phyloP scores from a whole-genome alignment of 2,113 vertebrate genomes.

The Salvator merianae region DNA sequence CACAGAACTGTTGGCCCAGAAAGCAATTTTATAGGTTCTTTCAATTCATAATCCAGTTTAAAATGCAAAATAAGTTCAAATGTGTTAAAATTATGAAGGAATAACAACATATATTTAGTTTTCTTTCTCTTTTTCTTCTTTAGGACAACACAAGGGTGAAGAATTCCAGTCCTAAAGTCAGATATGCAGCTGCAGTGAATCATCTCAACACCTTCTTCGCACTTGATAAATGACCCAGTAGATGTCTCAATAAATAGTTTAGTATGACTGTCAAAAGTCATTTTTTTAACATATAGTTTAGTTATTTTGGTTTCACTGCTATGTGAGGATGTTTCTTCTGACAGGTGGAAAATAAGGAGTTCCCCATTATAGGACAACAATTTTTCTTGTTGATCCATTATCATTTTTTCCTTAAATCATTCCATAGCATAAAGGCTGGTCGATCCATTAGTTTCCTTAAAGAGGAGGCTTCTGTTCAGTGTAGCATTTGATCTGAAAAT shows the following conservation, averaged over 20 bases:
- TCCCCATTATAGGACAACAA: constrained; percentile 80
- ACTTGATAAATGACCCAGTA: constrained; percentile 64
- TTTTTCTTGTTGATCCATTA: constrained; percentile 51
- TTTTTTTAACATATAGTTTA: constrained; percentile 72
- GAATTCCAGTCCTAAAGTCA: constrained; percentile 74
- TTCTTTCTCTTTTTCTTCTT: constrained; percentile 57
- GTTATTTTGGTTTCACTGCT: constrained; percentile 36
- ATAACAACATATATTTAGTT: constrained; percentile 77
- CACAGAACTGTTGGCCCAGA: constrained; percentile 86
- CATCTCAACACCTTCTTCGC: constrained; percentile 68
- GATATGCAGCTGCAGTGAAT: constrained; percentile 73
- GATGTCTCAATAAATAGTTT: constrained; percentile 76
- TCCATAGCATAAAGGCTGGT: constrained; percentile 22
- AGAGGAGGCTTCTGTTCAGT: constrained; percentile 3
- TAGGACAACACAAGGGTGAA: constrained; percentile 79
- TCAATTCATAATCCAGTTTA: constrained; percentile 76
- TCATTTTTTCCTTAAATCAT: constrained; percentile 39
- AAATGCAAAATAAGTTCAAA: constrained; percentile 79
- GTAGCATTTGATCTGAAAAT: not conserved
- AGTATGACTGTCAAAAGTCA: constrained; percentile 72
- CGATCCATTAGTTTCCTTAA: not conserved
- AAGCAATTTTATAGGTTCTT: constrained; percentile 76
- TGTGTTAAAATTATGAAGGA: constrained; percentile 72
- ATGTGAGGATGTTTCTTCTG: constrained; percentile 37
- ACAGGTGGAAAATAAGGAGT: constrained; percentile 79